A percentile compares a stretch with the other conserved stretches of the same genome.
These are phyloP conservation scores for Dasyurus viverrinus DNA, from an alignment of 2,113 vertebrate genomes.

Conservation along the genomic window DNA sequence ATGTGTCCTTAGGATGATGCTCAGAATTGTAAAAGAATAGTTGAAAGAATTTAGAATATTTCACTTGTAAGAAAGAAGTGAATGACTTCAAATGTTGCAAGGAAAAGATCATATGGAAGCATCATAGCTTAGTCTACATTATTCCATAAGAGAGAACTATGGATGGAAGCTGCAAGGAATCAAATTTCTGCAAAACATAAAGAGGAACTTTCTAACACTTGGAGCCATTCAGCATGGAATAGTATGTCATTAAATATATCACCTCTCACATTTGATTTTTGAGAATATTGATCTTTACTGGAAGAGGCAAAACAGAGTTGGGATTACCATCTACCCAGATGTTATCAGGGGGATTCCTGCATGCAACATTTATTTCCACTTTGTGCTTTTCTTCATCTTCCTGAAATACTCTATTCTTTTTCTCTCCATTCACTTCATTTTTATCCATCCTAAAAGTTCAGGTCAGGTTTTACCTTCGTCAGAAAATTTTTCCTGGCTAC, in stretches of 20 bases:
- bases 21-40: not conserved
- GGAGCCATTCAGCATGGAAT: not conserved
- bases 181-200: conserved; percentile 1
- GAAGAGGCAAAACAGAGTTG: not conserved
- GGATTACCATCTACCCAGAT: not conserved
- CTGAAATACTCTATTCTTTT: not conserved
- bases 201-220: not conserved
- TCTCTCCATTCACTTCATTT: conserved; percentile 6
- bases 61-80: not conserved
- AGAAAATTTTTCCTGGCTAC: not conserved
- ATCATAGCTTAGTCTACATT: not conserved
- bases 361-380: not conserved
- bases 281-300: not conserved
- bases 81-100: not conserved
- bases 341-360: not conserved
- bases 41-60: not conserved
- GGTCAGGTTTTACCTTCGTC: not conserved
- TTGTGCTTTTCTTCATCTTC: not conserved
- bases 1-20: not conserved
- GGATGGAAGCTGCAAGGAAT: conserved; percentile 3
- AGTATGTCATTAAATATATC: not conserved
- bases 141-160: not conserved
- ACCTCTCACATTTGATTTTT: not conserved
- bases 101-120: not conserved
- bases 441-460: not conserved